Evolutionary conservation across 2,113 vertebrate species (phyloP).

Genomic region (Ancistrus triradiatus): DNA sequence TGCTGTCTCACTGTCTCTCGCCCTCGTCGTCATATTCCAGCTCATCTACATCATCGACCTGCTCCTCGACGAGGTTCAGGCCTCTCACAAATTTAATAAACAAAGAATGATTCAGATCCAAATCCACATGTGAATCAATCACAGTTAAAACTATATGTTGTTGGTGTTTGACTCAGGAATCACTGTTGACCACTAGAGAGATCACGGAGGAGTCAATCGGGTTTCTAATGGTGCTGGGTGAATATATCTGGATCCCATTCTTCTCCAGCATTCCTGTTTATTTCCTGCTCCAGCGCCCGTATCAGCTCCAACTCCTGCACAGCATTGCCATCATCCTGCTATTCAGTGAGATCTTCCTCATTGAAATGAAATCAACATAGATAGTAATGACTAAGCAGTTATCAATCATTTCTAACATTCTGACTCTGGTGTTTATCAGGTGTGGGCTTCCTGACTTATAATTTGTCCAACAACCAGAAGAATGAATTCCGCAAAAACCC

Average conservation of each 20-base stretch:
- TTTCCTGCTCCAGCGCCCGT: conserved; percentile 43
- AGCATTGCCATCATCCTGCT: conserved; percentile 30
- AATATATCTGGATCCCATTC: conserved; percentile 51
- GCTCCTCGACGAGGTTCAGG: conserved; percentile 46
- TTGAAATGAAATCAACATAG: no score
- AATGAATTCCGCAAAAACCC: conserved; percentile 45
- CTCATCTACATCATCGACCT: conserved; percentile 48
- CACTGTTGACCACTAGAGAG: conserved; percentile 49
- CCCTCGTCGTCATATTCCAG: conserved; percentile 43
- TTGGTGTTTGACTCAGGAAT: conserved; percentile 15
- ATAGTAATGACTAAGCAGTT: no score
- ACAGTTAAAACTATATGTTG: background rate
- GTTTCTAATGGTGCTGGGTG: conserved; percentile 49
- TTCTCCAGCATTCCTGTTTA: conserved; percentile 43
- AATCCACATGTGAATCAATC: no score
- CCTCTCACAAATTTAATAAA: no score
- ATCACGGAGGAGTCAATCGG: conserved; percentile 46
- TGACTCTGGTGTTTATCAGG: conserved; percentile 12
- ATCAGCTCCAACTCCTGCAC: background rate
- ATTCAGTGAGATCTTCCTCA: conserved; percentile 20
- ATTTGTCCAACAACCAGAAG: conserved; percentile 47
- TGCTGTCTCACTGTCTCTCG: conserved; percentile 21
- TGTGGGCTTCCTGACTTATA: conserved; percentile 45
- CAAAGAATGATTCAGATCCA: no score
- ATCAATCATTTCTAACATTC: background rate